Evolutionary conservation across 2,888 invertebrate species (phyloP).

Genomic region (Hedychridium roseum): DNA sequence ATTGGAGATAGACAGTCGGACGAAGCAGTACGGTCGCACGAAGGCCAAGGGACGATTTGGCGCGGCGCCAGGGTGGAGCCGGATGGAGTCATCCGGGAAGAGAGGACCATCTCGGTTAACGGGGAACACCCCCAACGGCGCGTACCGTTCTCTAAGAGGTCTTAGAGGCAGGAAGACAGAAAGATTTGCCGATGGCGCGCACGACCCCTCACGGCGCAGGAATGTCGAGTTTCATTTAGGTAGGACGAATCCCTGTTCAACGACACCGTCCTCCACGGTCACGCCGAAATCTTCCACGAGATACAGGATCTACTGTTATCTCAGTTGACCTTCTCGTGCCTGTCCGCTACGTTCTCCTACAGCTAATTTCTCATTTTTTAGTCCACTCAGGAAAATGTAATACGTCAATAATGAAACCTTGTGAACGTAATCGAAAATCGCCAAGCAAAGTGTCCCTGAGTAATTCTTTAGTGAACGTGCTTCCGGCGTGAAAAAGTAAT

Average conservation of each 20-base stretch:
- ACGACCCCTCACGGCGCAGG: conserved; percentile 38
- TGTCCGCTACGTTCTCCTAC: too few species aligned
- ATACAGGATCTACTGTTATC: neutral
- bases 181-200: conserved; percentile 1
- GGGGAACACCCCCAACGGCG: conserved; percentile 37
- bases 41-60: too few species aligned
- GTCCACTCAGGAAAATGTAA: too few species aligned
- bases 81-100: conserved; percentile 40
- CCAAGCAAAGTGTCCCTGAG: too few species aligned
- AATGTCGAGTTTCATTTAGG: conserved; percentile 43
- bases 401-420: too few species aligned
- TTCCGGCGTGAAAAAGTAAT: conserved; percentile 31
- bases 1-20: too few species aligned
- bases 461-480: too few species aligned
- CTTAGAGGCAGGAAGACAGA: conserved; percentile 12
- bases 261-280: conserved; percentile 28
- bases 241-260: conserved; percentile 24
- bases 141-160: conserved; percentile 38
- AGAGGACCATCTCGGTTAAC: conserved; percentile 27
- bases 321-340: too few species aligned
- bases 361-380: too few species aligned
- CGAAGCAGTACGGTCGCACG: too few species aligned
- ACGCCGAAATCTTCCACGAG: neutral
- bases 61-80: conserved; percentile 28
- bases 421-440: too few species aligned